Base-by-base conservation (phyloP, 2,113 vertebrate species). In the Microtus oregoni region DNA sequence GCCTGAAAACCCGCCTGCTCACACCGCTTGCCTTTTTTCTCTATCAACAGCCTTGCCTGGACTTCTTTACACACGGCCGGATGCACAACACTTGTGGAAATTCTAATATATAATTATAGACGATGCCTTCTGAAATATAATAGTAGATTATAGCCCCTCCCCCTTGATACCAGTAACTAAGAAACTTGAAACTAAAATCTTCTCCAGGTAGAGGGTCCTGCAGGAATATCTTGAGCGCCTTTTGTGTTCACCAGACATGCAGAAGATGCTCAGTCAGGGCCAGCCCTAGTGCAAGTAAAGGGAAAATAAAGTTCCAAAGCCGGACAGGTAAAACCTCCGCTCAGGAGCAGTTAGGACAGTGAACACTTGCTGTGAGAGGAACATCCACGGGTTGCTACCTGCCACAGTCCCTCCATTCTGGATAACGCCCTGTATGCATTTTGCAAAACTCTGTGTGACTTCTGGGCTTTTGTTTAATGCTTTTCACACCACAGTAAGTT, bases 241-340 rank as follows among this genome's bases (percentile, higher is more conserved):
- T 0, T 4, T 47, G 22, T 22, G 44, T 35, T 70, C 52, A 32
- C 26, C 22, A 17, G 1, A 30, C 14, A 10, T 0, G 1, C 7
- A 58, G 77, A n/a, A 47, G 67, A 26, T 15, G 1, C 47, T 38
- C 50, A 19, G 1, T 1, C 19, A 72, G n/a, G 20, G 7, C 30
- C 28, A 2, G 50, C 38, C 26, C 9, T 63, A 0, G 0, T 0
- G 19, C 10, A 50, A 41, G n/a, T 1, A 15, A 38, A 0, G 30
- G 32, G n/a, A 75, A 75, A 7, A 50, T 61, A 35, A 30, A 50
- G 30, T 52, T 76, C 44, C 28, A 73, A 85, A 19, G 76, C 28
- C 1, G 17, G 7, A 30, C 22, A 52, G 55, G 1, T 19, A 26
- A 55, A 35, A 63, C 17, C 41, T 85, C 26, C 2, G 24, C 22